These are phyloP conservation scores for Pristionchus maxplancki DNA, from an alignment of 2,888 invertebrate genomes.

Conservation along the genomic window DNA sequence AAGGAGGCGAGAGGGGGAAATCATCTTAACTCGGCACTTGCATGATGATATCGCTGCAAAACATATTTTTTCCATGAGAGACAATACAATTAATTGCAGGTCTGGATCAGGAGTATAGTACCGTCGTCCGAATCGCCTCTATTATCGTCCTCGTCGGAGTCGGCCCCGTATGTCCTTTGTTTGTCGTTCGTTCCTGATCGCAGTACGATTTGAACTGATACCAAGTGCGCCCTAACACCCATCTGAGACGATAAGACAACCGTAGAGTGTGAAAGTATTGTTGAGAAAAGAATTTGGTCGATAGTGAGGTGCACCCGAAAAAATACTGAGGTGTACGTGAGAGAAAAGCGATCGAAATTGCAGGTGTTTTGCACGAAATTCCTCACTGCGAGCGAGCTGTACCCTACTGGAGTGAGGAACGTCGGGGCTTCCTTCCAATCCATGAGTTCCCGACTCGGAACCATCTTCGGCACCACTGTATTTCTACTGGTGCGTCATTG, in stretches of 20 bases:
- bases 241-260: neutral
- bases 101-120: neutral
- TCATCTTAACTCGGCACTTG: no score
- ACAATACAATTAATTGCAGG: neutral
- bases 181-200: no score
- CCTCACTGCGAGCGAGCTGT: neutral
- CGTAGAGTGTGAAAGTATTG: no score
- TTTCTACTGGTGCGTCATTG: neutral
- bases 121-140: neutral
- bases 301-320: no score
- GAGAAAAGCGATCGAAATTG: no score
- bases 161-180: neutral
- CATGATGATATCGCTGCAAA: no score
- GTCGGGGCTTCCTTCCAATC: conserved; percentile 31
- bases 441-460: conserved; percentile 25
- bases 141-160: neutral
- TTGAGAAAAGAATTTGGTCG: no score
- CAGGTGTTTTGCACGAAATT: conserved; percentile 20
- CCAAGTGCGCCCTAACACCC: neutral
- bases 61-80: no score
- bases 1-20: no score
- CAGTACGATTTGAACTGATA: neutral
- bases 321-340: no score
- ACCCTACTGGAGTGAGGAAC: conserved; percentile 7
- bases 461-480: conserved; percentile 1